Evolutionary conservation across 2,888 invertebrate genomes (phyloP), one percentile per base, ranked within the genome.

Genomic region (Cynaeus angustus): DNA sequence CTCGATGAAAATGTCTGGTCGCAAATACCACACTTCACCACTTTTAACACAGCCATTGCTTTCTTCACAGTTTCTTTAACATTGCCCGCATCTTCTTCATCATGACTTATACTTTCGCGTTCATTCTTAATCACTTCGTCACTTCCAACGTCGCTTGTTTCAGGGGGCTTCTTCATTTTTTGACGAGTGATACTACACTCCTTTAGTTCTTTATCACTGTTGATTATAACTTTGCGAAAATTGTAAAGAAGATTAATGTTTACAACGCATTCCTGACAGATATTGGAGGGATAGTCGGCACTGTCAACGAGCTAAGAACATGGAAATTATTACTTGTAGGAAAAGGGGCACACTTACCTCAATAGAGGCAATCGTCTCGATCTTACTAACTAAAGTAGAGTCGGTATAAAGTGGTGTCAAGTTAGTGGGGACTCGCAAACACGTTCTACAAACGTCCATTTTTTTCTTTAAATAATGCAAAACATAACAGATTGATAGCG

Each of bases 161-260:
- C 10, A n/a, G 21, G 8, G 9, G 55, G 37, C 16, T 16, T 26
- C 6, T 13, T 71, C 41, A 56, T 45, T 61, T 62, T 58, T 9
- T 30, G 3, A 7, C 53, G 59, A 33, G 72, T 72, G 6, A 66
- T 65, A 16, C 68, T 61, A 55, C 75, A 65, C 38, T 77, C 73
- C 48, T 58, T 69, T 56, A 81, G 68, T 65, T 80, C 80, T 37
- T 71, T 72, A 50, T 81, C 75, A 50, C 72, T 74, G 52, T 78
- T 77, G 46, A 78, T 76, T 33, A 82, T 78, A 3, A 80, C 74
- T 74, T 80, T 78, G 46, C 78, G 73, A 68, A 82, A 82, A 62
- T 78, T 78, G 59, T 77, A 81, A 28, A 79, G 75, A 56, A 68
- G 75, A 53, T 79, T 80, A 38, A 81, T 70, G 62, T 81, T 81